Evolutionary conservation across 2,797 vertebrate genomes (phyloP), one percentile per base, ranked within the genome.

Genomic region (Liparis tanakae): DNA sequence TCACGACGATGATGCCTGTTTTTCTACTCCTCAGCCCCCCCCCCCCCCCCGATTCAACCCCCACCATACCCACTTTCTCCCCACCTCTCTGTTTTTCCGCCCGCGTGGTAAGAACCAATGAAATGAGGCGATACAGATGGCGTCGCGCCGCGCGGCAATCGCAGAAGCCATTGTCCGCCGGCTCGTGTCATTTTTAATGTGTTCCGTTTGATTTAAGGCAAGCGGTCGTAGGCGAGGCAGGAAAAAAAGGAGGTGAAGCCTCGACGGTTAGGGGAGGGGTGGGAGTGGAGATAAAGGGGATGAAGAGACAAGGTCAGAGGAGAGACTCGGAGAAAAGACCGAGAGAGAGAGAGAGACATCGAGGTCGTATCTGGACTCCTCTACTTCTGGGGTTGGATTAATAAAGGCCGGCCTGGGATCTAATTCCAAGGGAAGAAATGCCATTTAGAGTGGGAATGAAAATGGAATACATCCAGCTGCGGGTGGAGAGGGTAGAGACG

Each of bases 51-150:
- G 46, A 18, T 62, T 77, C 74, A 80, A 48, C 66, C 76, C 59
- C 76, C 59, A 58, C 81, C 65, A 62, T 81, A 84, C 25, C 25
- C 77, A 76, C 82, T 67, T 61, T 70, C 77, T 79, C 62, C 91
- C 89, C 80, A 86, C 77, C 85, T 92, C 81, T 92, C 91, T 70
- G 84, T 88, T 89, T 90, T 75, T 30, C 4, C 25, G 50, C 84
- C 77, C 71, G 72, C 85, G 81, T 83, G 62, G 76, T 84, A 59
- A 78, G 85, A 83, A 83, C 87, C 74, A 88, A 92, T 90, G 88
- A 93, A 96, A 96, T 94, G 94, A 95, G 93, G 93, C 94, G 95
- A 94, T 95, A 95, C 91, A 95, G 94, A 96, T 95, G 95, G 93
- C 93, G 95, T 95, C 93, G 87, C 92, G 80, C 82, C 85, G 95